These are phyloP conservation scores for Gymnoscopelus microlampas DNA, from an alignment of 2,797 vertebrate species.

Conservation along the genomic window DNA sequence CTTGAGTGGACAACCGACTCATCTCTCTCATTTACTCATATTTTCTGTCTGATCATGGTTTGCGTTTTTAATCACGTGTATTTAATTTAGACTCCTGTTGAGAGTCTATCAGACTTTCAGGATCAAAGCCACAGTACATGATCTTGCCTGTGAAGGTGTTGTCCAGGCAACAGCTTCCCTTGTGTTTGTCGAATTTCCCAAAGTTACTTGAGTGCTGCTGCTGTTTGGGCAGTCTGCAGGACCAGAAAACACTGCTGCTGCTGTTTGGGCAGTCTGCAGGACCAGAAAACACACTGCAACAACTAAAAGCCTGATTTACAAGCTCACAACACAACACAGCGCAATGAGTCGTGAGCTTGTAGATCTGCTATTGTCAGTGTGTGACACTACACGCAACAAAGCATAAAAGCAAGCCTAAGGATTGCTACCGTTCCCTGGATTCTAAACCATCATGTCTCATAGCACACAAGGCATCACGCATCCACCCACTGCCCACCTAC, in stretches of 20 bases:
- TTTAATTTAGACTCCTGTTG: conserved; percentile 32
- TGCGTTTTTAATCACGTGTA: conserved; percentile 18
- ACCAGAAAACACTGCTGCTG: conserved; percentile 32
- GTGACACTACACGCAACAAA: no score
- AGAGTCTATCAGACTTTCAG: conserved; percentile 38
- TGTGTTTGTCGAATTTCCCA: conserved; percentile 23
- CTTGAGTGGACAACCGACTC: conserved; percentile 44
- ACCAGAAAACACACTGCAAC: conserved; percentile 12
- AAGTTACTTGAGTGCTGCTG: conserved; percentile 33
- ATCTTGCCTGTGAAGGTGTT: conserved; percentile 31
- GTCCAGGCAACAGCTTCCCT: conserved; percentile 23
- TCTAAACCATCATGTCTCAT: background rate
- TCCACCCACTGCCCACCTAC: conserved; percentile 41
- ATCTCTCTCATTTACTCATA: conserved; percentile 49
- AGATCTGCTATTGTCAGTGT: no score
- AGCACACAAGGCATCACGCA: conserved; percentile 18
- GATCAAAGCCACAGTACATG: conserved; percentile 55
- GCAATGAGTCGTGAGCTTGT: no score
- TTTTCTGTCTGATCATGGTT: conserved; percentile 1
- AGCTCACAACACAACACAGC: no score
- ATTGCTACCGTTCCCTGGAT: conserved; percentile 25
- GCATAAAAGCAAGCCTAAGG: background rate
- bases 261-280: conserved; percentile 23
- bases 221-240: conserved; percentile 25
- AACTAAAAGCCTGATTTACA: background rate